A percentile compares a stretch with the other conserved stretches of the same genome.
These are phyloP conservation scores for Platycnemis pennipes DNA, from an alignment of 2,888 invertebrate species.

Conservation along the genomic window DNA sequence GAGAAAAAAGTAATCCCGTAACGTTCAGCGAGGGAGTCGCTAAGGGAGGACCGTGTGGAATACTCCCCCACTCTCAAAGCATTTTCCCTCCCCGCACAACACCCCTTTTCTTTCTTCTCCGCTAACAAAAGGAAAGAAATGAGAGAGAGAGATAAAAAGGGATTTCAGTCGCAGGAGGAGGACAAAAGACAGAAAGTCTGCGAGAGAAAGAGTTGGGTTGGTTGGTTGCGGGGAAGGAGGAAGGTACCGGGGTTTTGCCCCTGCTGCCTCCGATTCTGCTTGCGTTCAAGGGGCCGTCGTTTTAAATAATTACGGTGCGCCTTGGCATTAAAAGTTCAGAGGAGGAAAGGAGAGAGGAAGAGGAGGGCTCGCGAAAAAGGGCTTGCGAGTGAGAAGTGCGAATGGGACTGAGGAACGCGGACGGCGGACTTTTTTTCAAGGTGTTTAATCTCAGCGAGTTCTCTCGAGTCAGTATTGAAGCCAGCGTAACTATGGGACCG, in stretches of 20 bases:
- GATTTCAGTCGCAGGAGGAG: not conserved
- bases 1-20: not conserved
- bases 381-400: not conserved
- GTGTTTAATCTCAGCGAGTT: too few relatives aligned
- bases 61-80: not conserved
- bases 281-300: not conserved
- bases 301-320: slow-evolving; percentile 39
- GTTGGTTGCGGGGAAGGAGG: not conserved
- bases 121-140: slow-evolving; percentile 28
- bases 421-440: too few relatives aligned
- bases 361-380: not conserved
- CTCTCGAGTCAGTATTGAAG: not conserved
- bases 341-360: not conserved
- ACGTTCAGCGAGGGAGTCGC: not conserved
- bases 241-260: not conserved
- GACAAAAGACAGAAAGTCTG: slow-evolving; percentile 10
- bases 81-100: not conserved
- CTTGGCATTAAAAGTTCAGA: not conserved
- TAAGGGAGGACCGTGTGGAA: not conserved
- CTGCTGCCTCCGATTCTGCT: not conserved
- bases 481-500: not conserved
- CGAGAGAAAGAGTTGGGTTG: not conserved
- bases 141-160: not conserved
- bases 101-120: not conserved
- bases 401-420: not conserved